These are phyloP conservation scores for Gryllus bimaculatus DNA, from an alignment of 1,140 invertebrate genomes.

Conservation along the genomic window DNA sequence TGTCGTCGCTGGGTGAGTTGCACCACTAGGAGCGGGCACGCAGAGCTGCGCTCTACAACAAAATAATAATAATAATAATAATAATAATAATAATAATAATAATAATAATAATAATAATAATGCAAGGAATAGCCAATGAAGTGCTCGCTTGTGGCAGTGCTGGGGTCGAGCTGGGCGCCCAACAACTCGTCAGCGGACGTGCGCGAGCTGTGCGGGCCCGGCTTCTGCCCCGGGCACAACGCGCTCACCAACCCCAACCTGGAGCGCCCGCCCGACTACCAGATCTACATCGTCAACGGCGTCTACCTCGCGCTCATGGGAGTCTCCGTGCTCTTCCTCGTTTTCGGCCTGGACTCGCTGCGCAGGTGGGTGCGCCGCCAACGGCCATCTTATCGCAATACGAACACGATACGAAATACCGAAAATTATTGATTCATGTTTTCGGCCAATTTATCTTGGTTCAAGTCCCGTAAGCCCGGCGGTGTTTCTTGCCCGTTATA, in stretches of 20 bases:
- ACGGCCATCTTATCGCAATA: too few species aligned
- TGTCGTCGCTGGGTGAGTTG: slow-evolving; percentile 66
- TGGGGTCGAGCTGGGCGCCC: slow-evolving; percentile 33
- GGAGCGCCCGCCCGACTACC: slow-evolving; percentile 52
- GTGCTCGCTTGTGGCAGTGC: slow-evolving; percentile 29
- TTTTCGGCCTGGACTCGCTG: slow-evolving; percentile 70
- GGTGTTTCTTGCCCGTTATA: too few species aligned
- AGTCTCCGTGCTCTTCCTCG: slow-evolving; percentile 60
- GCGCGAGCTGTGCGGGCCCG: slow-evolving; percentile 56
- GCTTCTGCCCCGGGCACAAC: slow-evolving; percentile 53
- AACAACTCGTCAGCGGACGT: slow-evolving; percentile 24
- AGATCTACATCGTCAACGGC: slow-evolving; percentile 67
- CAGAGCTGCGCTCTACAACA: too few species aligned
- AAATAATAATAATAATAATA: too few species aligned
- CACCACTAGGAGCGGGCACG: too few species aligned
- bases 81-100: too few species aligned
- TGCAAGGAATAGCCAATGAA: too few species aligned
- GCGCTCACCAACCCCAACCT: slow-evolving; percentile 52
- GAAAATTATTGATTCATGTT: too few species aligned
- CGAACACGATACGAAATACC: too few species aligned
- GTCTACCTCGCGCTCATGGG: slow-evolving; percentile 76
- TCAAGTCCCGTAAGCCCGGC: too few species aligned
- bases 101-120: too few species aligned
- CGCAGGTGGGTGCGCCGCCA: slow-evolving; percentile 44
- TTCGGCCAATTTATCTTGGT: too few species aligned